A percentile compares a stretch with the other conserved stretches of the same genome.
These are phyloP conservation scores for Columbina picui DNA, from an alignment of 2,113 vertebrate genomes.

Conservation along the genomic window DNA sequence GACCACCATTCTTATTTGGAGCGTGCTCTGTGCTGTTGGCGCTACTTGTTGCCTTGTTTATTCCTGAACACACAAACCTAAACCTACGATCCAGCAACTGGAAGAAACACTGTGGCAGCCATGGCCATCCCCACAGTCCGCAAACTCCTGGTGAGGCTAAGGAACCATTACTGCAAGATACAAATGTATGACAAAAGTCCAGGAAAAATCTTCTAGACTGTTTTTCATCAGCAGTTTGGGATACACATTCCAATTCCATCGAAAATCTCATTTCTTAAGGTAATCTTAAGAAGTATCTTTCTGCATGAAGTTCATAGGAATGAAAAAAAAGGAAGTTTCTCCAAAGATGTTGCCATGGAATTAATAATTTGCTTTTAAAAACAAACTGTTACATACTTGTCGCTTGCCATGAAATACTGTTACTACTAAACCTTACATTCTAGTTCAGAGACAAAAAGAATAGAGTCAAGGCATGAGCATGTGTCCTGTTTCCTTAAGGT, in stretches of 20 bases:
- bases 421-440: constrained; percentile 67
- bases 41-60: constrained; percentile 90
- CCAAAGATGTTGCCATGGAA: constrained; percentile 77
- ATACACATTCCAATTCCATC: constrained; percentile 73
- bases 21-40: constrained; percentile 87
- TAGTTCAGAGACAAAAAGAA: constrained; percentile 30
- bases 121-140: constrained; percentile 83
- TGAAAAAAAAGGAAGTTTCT: constrained; percentile 64
- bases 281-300: constrained; percentile 67
- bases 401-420: constrained; percentile 75
- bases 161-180: constrained; percentile 88
- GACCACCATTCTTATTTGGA: constrained; percentile 86
- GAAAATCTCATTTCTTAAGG: constrained; percentile 53
- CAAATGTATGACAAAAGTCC: constrained; percentile 82
- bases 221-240: constrained; percentile 65
- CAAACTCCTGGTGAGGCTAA: constrained; percentile 87
- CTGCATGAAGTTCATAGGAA: constrained; percentile 77
- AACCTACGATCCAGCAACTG: constrained; percentile 80
- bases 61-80: constrained; percentile 86
- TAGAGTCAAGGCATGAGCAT: constrained; percentile 58
- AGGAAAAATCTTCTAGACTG: constrained; percentile 16
- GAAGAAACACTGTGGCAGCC: constrained; percentile 86
- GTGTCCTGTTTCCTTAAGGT: constrained; percentile 74
- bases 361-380: constrained; percentile 55
- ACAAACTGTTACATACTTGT: constrained; percentile 61